These are phyloP conservation scores for Gambelia wislizenii DNA, from an alignment of 2,797 vertebrate species.

Conservation along the genomic window DNA sequence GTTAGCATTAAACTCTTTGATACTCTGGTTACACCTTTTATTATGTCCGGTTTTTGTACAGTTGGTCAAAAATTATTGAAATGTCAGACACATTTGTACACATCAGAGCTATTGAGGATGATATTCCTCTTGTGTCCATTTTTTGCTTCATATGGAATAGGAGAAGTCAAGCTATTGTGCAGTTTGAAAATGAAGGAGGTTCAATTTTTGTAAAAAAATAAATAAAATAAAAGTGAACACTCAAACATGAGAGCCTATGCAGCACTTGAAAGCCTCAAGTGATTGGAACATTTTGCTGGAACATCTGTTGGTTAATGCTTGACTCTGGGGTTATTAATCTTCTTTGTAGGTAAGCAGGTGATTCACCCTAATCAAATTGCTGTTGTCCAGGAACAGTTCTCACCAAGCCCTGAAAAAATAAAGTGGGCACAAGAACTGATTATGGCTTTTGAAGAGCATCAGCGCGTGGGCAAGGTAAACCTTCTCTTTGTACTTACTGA, in stretches of 20 bases:
- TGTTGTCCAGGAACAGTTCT: conserved; percentile 95
- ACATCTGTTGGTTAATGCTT: conserved; percentile 77
- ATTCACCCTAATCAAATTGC: conserved; percentile 97
- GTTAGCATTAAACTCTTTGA: background rate
- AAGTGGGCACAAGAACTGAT: conserved; percentile 95
- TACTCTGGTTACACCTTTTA: background rate
- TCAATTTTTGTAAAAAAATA: conserved; percentile 55
- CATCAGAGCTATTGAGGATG: conserved; percentile 38
- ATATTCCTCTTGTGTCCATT: conserved; percentile 35
- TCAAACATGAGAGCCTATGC: conserved; percentile 69
- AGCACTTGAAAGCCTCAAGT: conserved; percentile 73
- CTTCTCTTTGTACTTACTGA: conserved; percentile 62
- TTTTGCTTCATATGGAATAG: conserved; percentile 57
- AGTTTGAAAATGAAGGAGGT: conserved; percentile 66
- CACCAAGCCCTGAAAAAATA: conserved; percentile 89
- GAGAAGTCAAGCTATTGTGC: conserved; percentile 59
- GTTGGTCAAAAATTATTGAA: conserved; percentile 1
- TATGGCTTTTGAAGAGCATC: conserved; percentile 91
- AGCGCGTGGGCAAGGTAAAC: conserved; percentile 95
- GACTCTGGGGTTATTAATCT: conserved; percentile 76
- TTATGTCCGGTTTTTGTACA: background rate
- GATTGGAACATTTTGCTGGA: conserved; percentile 77
- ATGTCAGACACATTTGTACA: background rate
- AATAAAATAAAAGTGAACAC: too few relatives aligned
- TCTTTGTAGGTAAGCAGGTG: conserved; percentile 94